Evolutionary conservation across 2,113 vertebrate species (phyloP).

Genomic region (Atractosteus spatula): DNA sequence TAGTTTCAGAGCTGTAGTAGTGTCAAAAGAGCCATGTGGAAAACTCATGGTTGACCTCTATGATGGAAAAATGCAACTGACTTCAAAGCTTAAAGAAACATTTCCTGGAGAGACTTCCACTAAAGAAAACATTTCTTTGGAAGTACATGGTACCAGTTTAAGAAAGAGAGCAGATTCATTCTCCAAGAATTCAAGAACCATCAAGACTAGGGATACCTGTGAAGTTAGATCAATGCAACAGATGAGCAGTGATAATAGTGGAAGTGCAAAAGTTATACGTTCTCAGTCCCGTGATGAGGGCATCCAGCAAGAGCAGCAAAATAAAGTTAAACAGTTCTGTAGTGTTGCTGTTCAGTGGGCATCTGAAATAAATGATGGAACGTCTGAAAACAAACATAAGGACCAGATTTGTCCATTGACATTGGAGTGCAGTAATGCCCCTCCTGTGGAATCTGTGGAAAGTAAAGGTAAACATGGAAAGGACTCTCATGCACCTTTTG

Average conservation of each 20-base stretch:
- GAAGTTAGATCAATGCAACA: neutral
- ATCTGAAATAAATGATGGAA: neutral
- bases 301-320: neutral
- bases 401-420: neutral
- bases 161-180: slow-evolving; percentile 25
- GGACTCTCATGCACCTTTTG: neutral
- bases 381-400: neutral
- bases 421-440: neutral
- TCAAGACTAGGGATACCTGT: neutral
- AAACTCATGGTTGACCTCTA: slow-evolving; percentile 83
- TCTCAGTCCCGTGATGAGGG: neutral
- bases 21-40: slow-evolving; percentile 79
- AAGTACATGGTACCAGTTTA: slow-evolving; percentile 7
- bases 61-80: slow-evolving; percentile 72
- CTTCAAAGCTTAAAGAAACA: slow-evolving; percentile 70
- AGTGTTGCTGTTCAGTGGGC: slow-evolving; percentile 15
- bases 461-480: slow-evolving; percentile 13
- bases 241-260: neutral
- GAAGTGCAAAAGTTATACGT: neutral
- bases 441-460: neutral
- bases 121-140: slow-evolving; percentile 20
- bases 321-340: slow-evolving; percentile 9
- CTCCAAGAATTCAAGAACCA: neutral
- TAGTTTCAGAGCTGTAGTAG: slow-evolving; percentile 69
- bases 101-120: slow-evolving; percentile 45